phyloP scores from a whole-genome alignment of 2,797 vertebrate species.

The Muscicapa striata region DNA sequence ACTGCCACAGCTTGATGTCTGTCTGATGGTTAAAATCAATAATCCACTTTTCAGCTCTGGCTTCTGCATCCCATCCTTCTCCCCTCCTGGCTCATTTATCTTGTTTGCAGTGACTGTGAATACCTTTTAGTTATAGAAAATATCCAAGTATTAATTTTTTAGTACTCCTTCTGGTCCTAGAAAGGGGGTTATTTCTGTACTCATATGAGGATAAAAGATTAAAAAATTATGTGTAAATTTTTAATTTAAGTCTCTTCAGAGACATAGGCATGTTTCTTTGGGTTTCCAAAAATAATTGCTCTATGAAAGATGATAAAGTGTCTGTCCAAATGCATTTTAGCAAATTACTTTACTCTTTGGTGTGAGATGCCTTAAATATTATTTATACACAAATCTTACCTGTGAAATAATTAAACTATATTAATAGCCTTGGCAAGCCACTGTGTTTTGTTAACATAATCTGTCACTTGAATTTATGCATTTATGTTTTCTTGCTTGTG shows the following conservation, averaged over 20 bases:
- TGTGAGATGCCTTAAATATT: neutral
- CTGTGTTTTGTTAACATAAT: constrained; percentile 1
- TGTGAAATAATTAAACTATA: constrained; percentile 33
- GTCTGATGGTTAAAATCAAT: constrained; percentile 35
- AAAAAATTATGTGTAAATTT: neutral
- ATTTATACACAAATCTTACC: constrained; percentile 32
- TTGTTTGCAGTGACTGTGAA: neutral
- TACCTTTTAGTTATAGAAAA: neutral
- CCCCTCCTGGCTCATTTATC: neutral
- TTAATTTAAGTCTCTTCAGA: neutral
- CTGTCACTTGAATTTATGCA: constrained; percentile 22
- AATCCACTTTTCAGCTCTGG: constrained; percentile 6
- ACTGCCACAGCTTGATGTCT: constrained; percentile 33
- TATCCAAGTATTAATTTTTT: neutral
- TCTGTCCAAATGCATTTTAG: constrained; percentile 22
- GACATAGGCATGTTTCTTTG: neutral
- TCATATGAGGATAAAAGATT: neutral
- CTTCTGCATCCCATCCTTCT: neutral
- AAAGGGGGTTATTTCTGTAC: neutral
- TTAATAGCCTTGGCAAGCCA: constrained; percentile 25
- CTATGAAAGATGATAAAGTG: neutral
- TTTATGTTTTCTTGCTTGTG: constrained; percentile 14
- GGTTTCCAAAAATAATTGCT: constrained; percentile 4
- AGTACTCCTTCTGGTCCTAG: neutral
- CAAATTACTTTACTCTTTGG: constrained; percentile 18